Evolutionary conservation across 2,888 invertebrate genomes (phyloP), one percentile per base, ranked within the genome.

Genomic region (Drosophila mimetica): DNA sequence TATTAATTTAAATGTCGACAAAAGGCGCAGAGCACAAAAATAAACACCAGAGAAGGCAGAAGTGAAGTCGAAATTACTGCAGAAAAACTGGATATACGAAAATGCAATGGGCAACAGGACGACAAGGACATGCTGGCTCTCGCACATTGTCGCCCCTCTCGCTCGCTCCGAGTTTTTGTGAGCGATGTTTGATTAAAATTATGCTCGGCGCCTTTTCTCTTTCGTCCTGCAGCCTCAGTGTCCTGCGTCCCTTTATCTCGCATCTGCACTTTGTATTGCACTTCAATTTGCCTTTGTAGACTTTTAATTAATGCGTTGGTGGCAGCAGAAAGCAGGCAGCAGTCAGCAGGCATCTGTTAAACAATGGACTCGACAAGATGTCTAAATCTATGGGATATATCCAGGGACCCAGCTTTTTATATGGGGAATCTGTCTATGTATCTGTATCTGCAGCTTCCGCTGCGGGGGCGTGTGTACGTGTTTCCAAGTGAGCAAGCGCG

Each of bases 1-100:
- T 83, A 84, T 85, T 85, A 86, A 85, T 85, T 85, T 85, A 86
- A 85, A 85, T 86, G 86, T 85, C 84, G 79, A 75, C 84, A 81
- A 83, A 81, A 69, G 70, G 74, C 81, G 59, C 76, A 69, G 67
- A 82, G 72, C 59, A 65, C 65, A 81, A 71, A 82, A 81, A 79
- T 75, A 84, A 79, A 84, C 73, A 84, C 71, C 66, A 48, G 61
- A 13, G 44, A 42, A 55, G 44, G 36, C 18, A 44, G 37, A 54
- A 63, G 39, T 55, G 66, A 59, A 60, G 48, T 60, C 64, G 65
- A 70, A 73, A 67, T 67, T 52, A 52, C 50, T 70, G 55, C 44
- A 55, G 53, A 59, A 64, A 71, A 63, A 51, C 30, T 30, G 53
- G 36, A 18, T 36, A 41, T 60, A 42, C 36, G 58, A 32, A 51